phyloP scores from a whole-genome alignment of 2,113 vertebrate genomes.

The Pangasianodon hypophthalmus region DNA sequence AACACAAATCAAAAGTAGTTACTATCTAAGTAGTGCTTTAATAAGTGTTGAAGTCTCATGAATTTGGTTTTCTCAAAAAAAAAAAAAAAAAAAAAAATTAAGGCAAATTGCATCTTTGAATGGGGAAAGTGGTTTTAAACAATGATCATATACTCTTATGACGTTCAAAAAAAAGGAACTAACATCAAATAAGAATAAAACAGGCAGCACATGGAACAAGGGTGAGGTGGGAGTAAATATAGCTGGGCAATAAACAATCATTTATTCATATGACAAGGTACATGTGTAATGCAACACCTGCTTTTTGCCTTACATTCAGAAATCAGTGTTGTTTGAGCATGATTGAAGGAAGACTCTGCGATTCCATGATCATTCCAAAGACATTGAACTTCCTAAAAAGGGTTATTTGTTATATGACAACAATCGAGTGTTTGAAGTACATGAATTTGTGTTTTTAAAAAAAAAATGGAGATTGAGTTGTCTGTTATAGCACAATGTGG shows the following conservation, averaged over 20 bases:
- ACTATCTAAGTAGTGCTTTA: conserved; percentile 40
- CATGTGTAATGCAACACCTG: conserved; percentile 21
- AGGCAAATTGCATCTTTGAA: conserved; percentile 15
- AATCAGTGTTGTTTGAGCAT: conserved; percentile 21
- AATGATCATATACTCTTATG: neutral
- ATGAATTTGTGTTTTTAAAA: neutral
- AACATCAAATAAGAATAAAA: neutral
- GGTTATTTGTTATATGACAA: conserved; percentile 1
- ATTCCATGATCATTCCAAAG: conserved; percentile 36
- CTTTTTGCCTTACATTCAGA: conserved; percentile 42
- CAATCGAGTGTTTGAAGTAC: conserved; percentile 10
- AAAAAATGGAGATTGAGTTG: neutral
- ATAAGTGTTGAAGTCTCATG: conserved; percentile 26
- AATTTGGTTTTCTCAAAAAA: conserved; percentile 14
- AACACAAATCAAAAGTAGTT: conserved; percentile 14
- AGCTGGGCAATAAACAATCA: neutral
- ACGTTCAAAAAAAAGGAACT: neutral
- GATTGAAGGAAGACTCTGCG: conserved; percentile 50
- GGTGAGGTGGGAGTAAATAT: neutral
- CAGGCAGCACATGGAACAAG: conserved; percentile 16
- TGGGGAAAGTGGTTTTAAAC: neutral
- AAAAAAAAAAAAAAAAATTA: conserved; percentile 9
- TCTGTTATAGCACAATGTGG: conserved; percentile 9
- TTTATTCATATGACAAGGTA: neutral
- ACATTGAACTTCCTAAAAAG: conserved; percentile 16